A percentile compares a stretch with the other conserved stretches of the same genome.
phyloP scores from a whole-genome alignment of 2,888 invertebrate genomes.

The Stegophylla sp. region DNA sequence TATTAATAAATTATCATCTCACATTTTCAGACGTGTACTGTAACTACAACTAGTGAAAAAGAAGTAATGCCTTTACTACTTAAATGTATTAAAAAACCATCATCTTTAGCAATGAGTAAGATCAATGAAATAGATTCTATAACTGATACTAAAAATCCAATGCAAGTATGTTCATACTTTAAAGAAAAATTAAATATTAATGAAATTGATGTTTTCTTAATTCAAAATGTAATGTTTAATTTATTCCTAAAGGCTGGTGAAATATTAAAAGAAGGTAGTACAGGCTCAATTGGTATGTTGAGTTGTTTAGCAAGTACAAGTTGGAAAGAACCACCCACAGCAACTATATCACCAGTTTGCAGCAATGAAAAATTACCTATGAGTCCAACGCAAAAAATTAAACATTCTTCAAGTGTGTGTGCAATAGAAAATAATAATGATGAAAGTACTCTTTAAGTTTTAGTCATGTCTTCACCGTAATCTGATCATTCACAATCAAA shows the following conservation, averaged over 20 bases:
- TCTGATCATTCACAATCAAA: conserved; percentile 63
- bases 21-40: conserved; percentile 42
- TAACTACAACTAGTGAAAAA: conserved; percentile 52
- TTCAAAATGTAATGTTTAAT: conserved; percentile 1
- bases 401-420: conserved; percentile 46
- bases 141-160: conserved; percentile 45
- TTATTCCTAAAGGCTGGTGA: conserved; percentile 15
- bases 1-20: neutral
- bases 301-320: conserved; percentile 54
- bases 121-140: conserved; percentile 41
- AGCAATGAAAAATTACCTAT: conserved; percentile 50
- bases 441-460: conserved; percentile 74
- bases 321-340: conserved; percentile 51
- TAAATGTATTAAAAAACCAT: conserved; percentile 53
- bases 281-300: conserved; percentile 53
- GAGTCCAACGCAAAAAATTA: conserved; percentile 43
- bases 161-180: conserved; percentile 29
- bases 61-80: conserved; percentile 41
- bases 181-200: neutral
- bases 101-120: conserved; percentile 57
- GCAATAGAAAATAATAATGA: conserved; percentile 67
- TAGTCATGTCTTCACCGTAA: conserved; percentile 60
- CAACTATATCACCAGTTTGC: conserved; percentile 53
- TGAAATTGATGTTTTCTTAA: neutral
- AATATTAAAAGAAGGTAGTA: conserved; percentile 50